Evolutionary conservation across 2,888 invertebrate species (phyloP).

Genomic region (Chrysopilus asiliformis): DNA sequence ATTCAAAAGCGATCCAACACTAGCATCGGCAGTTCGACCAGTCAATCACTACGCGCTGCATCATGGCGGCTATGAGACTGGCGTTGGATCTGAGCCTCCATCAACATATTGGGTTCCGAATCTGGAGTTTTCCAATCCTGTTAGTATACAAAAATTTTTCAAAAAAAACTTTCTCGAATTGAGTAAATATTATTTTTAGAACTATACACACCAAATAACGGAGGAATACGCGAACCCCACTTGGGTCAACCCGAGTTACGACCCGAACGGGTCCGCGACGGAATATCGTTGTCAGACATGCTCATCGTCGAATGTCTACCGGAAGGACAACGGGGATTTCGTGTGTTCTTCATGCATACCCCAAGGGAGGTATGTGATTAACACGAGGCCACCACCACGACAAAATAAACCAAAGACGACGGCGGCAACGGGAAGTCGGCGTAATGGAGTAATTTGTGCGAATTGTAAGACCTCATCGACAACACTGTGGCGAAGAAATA

Average conservation of each 20-base stretch:
- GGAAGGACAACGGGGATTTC: slow-evolving; percentile 21
- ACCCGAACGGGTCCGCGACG: neutral
- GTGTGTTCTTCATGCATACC: slow-evolving; percentile 10
- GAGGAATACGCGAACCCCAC: slow-evolving; percentile 27
- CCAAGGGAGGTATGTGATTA: slow-evolving; percentile 22
- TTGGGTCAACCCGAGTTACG: slow-evolving; percentile 12
- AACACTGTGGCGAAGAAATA: slow-evolving; percentile 75
- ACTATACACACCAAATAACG: slow-evolving; percentile 27
- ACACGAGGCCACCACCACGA: slow-evolving; percentile 23
- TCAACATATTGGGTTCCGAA: no score
- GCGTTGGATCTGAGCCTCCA: no score
- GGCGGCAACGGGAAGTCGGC: slow-evolving; percentile 26
- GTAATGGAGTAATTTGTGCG: slow-evolving; percentile 40
- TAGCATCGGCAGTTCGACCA: slow-evolving; percentile 25
- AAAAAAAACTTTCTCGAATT: no score
- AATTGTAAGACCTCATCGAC: slow-evolving; percentile 54
- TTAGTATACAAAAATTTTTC: no score
- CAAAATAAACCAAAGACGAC: slow-evolving; percentile 26
- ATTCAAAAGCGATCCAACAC: slow-evolving; percentile 29
- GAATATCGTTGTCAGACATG: slow-evolving; percentile 5
- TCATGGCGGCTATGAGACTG: no score
- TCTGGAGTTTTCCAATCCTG: no score
- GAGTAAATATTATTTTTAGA: no score
- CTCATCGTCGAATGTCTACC: slow-evolving; percentile 11
- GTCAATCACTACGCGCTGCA: slow-evolving; percentile 15